Evolutionary conservation across 1,140 invertebrate species (phyloP), one percentile per base, ranked within the genome.

Genomic region (Campoletis sonorensis): DNA sequence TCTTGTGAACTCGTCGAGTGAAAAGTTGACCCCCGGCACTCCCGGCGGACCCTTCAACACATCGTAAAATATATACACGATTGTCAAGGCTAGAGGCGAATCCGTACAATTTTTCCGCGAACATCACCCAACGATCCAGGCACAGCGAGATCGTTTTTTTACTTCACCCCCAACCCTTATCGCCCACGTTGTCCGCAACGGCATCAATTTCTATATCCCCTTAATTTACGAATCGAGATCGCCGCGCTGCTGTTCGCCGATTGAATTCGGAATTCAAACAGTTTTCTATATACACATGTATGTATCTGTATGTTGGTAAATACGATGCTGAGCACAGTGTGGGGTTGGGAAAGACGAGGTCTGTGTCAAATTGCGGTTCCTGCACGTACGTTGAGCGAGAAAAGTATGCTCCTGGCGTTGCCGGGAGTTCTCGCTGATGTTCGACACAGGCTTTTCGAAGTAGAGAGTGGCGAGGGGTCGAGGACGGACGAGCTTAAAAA

Each of bases 231-330:
- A 83, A 82, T 84, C 79, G 84, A 86, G 87, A 89, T 86, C 85
- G 84, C 76, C 76, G 83, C 72, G 45, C 0, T 26, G 11, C 23
- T 54, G 73, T 64, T 67, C 85, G 85, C 81, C 88, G 87, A 90
- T 91, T 90, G 87, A 90, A 91, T 92, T 91, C 86, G 15, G 86
- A 89, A 92, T 92, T 91, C 89, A 87, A 87, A 88, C 86, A 85
- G 85, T 85, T 82, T 83, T 84, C 84, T 67, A 61, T 77, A 37
- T 16, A 58, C 27, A n/a, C n/a, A 16, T 8, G 27, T 72, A 0
- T 71, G 18, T 37, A 49, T 26, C 16, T 27, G 18, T 64, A 64
- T 27, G 61, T 27, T 7, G 23, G 23, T 64, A 64, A 27, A 4
- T 21, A 54, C n/a, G 11, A 37, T 30, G 26, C 1, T 5, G 30